A percentile compares a stretch with the other conserved stretches of the same genome.
Conservation (phyloP, 2,113 vertebrate genomes). For the Solea solea region DNA sequence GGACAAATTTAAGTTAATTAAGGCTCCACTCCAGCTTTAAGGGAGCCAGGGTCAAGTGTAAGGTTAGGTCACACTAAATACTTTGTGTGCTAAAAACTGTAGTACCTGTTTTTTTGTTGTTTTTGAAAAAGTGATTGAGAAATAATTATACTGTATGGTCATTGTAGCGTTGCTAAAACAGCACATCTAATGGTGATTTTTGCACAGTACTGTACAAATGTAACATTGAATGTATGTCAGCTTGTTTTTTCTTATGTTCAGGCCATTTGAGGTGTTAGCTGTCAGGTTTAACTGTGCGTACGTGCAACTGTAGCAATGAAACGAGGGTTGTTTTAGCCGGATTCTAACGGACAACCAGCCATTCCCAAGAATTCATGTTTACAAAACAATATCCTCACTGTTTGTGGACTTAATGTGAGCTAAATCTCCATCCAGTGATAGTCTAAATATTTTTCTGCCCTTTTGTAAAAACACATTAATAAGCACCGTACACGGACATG, state of each 20-base stretch:
- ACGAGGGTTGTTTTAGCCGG: constrained; percentile 4
- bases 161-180: too few species aligned
- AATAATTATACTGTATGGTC: too few species aligned
- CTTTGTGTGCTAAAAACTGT: too few species aligned
- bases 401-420: constrained; percentile 38
- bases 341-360: constrained; percentile 22
- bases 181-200: too few species aligned
- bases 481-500: not conserved
- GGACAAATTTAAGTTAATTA: too few species aligned
- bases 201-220: constrained; percentile 26
- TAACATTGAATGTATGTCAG: constrained; percentile 70
- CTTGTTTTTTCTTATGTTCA: constrained; percentile 29
- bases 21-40: too few species aligned
- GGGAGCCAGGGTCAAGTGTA: too few species aligned
- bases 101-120: too few species aligned
- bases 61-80: too few species aligned
- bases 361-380: constrained; percentile 49
- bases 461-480: constrained; percentile 19
- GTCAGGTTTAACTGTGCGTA: constrained; percentile 42
- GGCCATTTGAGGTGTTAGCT: constrained; percentile 34
- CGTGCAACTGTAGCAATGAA: constrained; percentile 36
- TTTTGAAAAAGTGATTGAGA: too few species aligned
- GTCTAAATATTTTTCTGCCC: constrained; percentile 8
- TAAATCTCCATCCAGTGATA: constrained; percentile 4
- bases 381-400: constrained; percentile 39